These are phyloP conservation scores for Adelges cooleyi DNA, from an alignment of 1,140 invertebrate species.

Conservation along the genomic window DNA sequence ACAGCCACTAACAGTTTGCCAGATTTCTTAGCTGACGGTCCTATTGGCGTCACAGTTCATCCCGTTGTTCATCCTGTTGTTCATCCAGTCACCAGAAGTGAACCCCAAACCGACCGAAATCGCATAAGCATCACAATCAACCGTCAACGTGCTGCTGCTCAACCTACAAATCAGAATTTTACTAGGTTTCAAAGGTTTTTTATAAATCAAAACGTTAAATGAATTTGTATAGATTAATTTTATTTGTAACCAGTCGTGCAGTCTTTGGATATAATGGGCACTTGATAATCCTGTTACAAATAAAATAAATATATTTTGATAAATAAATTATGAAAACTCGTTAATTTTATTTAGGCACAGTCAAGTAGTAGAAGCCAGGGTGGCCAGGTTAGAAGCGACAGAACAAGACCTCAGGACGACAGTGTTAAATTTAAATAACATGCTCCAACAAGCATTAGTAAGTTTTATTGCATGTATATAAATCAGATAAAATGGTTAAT, in stretches of 20 bases:
- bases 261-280: too few species aligned
- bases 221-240: too few species aligned
- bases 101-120: constrained; percentile 8
- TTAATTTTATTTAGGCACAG: constrained; percentile 8
- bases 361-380: constrained; percentile 8
- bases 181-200: constrained; percentile 12
- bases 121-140: constrained; percentile 15
- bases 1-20: constrained; percentile 49
- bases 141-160: neutral
- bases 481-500: too few species aligned
- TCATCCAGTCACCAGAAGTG: constrained; percentile 3
- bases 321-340: too few species aligned
- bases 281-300: too few species aligned
- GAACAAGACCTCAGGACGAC: constrained; percentile 22
- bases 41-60: constrained; percentile 43
- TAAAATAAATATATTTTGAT: too few species aligned
- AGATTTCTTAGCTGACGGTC: constrained; percentile 60
- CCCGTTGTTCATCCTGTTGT: too few species aligned
- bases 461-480: too few species aligned
- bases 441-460: constrained; percentile 21
- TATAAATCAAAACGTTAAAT: too few species aligned
- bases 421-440: constrained; percentile 21
- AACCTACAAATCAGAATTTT: neutral
- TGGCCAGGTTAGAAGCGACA: constrained; percentile 12
- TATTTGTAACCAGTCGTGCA: too few species aligned